These are phyloP conservation scores for Cinara cedri DNA, from an alignment of 2,888 invertebrate genomes.

Conservation along the genomic window DNA sequence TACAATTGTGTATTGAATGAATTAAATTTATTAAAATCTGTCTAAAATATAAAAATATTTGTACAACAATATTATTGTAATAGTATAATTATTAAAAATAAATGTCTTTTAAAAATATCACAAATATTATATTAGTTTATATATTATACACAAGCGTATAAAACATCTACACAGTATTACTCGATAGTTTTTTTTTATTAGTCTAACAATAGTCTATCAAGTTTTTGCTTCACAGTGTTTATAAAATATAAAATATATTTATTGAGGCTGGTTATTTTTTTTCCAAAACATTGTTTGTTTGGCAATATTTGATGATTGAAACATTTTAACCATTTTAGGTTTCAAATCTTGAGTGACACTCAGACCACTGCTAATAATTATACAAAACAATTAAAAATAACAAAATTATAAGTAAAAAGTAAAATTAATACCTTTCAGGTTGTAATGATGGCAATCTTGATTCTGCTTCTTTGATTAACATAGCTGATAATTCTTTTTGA, in stretches of 20 bases:
- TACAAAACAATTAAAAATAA: conserved; percentile 60
- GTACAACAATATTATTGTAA: conserved; percentile 35
- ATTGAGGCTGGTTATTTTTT: conserved; percentile 60
- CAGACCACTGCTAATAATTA: conserved; percentile 60
- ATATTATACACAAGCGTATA: conserved; percentile 3
- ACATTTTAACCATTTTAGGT: conserved; percentile 69
- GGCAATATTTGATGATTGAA: conserved; percentile 63
- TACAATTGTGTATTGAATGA: neutral
- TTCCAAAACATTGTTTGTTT: conserved; percentile 65
- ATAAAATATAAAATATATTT: neutral
- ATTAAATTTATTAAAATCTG: conserved; percentile 35
- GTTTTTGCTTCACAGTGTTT: neutral
- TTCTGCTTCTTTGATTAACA: conserved; percentile 67
- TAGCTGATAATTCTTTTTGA: conserved; percentile 66
- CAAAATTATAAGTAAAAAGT: neutral
- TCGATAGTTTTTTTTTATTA: neutral
- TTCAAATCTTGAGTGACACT: conserved; percentile 68
- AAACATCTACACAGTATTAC: neutral
- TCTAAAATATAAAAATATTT: conserved; percentile 41
- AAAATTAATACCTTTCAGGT: conserved; percentile 62
- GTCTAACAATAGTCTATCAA: neutral
- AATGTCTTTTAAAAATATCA: conserved; percentile 49
- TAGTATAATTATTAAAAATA: conserved; percentile 45
- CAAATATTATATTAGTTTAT: conserved; percentile 34
- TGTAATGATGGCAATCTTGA: conserved; percentile 63